phyloP scores from a whole-genome alignment of 2,888 invertebrate genomes.

The Eupeodes luniger region DNA sequence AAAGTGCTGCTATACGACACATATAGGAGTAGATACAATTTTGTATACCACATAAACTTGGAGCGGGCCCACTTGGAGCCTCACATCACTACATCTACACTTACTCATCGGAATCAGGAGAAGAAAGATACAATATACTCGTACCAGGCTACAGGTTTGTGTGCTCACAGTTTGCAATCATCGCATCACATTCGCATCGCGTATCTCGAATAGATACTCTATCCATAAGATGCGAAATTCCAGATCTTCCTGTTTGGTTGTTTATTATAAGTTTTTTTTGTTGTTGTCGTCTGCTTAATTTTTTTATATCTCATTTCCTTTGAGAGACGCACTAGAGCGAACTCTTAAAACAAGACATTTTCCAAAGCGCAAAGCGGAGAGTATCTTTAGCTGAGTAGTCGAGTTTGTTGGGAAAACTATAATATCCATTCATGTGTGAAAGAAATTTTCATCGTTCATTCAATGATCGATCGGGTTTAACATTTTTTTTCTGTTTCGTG shows the following conservation, averaged over 20 bases:
- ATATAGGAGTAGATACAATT: neutral
- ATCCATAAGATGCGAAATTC: slow-evolving; percentile 76
- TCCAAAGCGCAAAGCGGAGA: slow-evolving; percentile 20
- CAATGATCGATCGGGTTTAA: slow-evolving; percentile 73
- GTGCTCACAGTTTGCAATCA: slow-evolving; percentile 70
- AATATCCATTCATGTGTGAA: slow-evolving; percentile 75
- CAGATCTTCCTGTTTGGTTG: slow-evolving; percentile 75
- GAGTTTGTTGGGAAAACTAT: slow-evolving; percentile 64
- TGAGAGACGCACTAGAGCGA: slow-evolving; percentile 68
- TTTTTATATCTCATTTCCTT: slow-evolving; percentile 53
- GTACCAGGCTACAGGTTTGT: slow-evolving; percentile 64
- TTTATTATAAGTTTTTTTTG: slow-evolving; percentile 24
- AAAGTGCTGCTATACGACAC: slow-evolving; percentile 54
- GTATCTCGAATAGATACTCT: slow-evolving; percentile 67
- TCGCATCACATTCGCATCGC: slow-evolving; percentile 61
- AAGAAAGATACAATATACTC: neutral
- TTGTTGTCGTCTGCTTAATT: slow-evolving; percentile 14
- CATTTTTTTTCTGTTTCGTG: slow-evolving; percentile 16
- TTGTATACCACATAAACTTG: slow-evolving; percentile 16
- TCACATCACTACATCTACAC: slow-evolving; percentile 33
- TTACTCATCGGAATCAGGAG: slow-evolving; percentile 10
- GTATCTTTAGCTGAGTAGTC: neutral
- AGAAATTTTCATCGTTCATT: slow-evolving; percentile 75
- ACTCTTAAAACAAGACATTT: slow-evolving; percentile 69
- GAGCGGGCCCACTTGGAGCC: slow-evolving; percentile 29